Conservation (phyloP, 2,113 vertebrate genomes). For the Edolisoma coerulescens region DNA sequence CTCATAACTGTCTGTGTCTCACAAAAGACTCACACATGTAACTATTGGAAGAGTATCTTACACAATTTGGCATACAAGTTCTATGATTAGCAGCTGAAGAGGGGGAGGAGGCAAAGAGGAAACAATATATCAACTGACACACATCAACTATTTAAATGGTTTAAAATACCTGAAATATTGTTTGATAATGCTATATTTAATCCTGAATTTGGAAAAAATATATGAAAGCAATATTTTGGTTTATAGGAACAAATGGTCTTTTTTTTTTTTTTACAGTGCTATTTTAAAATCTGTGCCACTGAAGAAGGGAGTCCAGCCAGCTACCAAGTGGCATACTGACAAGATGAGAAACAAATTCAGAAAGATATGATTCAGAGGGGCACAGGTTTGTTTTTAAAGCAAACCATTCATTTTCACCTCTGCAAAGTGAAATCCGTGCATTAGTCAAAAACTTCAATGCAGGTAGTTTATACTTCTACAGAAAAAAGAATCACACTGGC, state of each 20-base stretch:
- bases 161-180: constrained; percentile 75
- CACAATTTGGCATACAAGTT: constrained; percentile 79
- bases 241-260: constrained; percentile 72
- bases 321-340: constrained; percentile 78
- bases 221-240: constrained; percentile 71
- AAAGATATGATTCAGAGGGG: constrained; percentile 68
- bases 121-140: constrained; percentile 69
- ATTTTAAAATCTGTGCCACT: constrained; percentile 76
- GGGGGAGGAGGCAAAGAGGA: constrained; percentile 69
- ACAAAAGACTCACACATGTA: constrained; percentile 81
- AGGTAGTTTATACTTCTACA: constrained; percentile 58
- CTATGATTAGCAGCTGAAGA: constrained; percentile 82
- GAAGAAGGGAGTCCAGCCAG: constrained; percentile 80
- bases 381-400: constrained; percentile 70
- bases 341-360: constrained; percentile 74
- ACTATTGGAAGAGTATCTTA: constrained; percentile 80
- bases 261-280: constrained; percentile 23
- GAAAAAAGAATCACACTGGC: not conserved
- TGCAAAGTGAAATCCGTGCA: constrained; percentile 43
- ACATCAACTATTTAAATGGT: constrained; percentile 69
- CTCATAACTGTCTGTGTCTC: constrained; percentile 77
- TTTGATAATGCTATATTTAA: constrained; percentile 74
- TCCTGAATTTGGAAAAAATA: constrained; percentile 53
- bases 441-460: constrained; percentile 24
- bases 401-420: constrained; percentile 64